Conservation (phyloP, 2,113 vertebrate genomes). For the Hippopotamus amphibius region DNA sequence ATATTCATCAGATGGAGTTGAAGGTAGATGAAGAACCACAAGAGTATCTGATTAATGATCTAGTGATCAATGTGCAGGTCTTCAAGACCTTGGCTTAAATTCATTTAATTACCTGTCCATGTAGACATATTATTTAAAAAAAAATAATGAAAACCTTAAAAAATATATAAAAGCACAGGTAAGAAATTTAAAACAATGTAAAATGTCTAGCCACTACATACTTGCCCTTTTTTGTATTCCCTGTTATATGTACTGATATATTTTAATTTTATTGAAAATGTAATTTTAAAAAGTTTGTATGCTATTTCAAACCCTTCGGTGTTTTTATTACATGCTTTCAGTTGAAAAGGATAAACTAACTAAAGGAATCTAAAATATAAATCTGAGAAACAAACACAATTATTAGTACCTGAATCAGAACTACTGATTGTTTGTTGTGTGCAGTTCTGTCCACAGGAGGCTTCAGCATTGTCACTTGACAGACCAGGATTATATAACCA, state of each 20-base stretch:
- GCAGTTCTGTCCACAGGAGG: neutral
- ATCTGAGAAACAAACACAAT: neutral
- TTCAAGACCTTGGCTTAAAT: neutral
- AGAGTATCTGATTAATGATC: neutral
- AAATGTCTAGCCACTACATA: rapidly evolving
- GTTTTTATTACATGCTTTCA: neutral
- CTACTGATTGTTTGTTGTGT: rapidly evolving
- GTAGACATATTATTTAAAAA: neutral
- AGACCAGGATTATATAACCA: neutral
- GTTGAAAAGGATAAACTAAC: neutral
- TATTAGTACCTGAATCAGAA: neutral
- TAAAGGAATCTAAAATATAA: neutral
- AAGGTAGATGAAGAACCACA: neutral
- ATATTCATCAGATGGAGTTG: neutral
- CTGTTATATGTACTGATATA: neutral
- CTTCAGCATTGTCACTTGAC: neutral
- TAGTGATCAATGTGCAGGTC: neutral
- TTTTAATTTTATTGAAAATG: neutral
- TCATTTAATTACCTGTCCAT: neutral
- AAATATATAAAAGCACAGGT: neutral
- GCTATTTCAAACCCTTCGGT: neutral
- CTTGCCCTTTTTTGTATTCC: neutral
- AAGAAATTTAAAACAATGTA: neutral
- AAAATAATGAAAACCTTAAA: neutral
- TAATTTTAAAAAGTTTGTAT: neutral